Percentiles rank a stretch among this genome's conserved stretches.
phyloP scores from a whole-genome alignment of 2,113 vertebrate species.

The Peucedramus taeniatus region DNA sequence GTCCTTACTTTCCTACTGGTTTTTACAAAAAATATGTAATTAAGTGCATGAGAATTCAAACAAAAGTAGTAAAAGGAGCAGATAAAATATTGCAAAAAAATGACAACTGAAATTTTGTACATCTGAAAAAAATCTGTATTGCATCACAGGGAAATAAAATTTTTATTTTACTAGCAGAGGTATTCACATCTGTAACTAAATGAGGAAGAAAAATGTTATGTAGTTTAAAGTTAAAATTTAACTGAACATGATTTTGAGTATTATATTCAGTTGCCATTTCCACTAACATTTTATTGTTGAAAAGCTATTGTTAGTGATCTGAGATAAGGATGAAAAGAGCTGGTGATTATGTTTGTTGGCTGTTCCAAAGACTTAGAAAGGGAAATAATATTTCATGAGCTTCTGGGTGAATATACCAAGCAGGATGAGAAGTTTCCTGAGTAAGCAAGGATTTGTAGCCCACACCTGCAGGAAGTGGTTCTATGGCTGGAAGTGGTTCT shows the following conservation, averaged over 20 bases:
- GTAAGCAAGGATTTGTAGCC: background rate
- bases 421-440: constrained; percentile 11
- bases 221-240: background rate
- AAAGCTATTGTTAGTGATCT: background rate
- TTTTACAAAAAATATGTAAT: background rate
- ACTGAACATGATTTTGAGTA: background rate
- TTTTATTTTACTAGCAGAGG: background rate
- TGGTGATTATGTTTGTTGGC: background rate
- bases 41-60: background rate
- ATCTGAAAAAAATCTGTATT: background rate
- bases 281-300: background rate
- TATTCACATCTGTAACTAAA: background rate
- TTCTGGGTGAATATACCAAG: background rate
- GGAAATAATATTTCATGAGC: constrained; percentile 38
- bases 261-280: background rate
- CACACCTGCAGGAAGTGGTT: background rate
- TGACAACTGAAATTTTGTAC: background rate
- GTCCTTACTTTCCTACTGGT: background rate
- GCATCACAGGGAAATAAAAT: background rate
- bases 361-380: background rate
- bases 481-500: background rate
- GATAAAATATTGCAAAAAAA: background rate
- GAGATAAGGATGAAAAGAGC: background rate
- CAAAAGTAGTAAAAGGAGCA: background rate
- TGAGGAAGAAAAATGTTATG: background rate